Percentiles rank a stretch among this genome's conserved stretches.
Conservation (phyloP, 1,140 invertebrate genomes). For the Pseudomyrmex concolor region DNA sequence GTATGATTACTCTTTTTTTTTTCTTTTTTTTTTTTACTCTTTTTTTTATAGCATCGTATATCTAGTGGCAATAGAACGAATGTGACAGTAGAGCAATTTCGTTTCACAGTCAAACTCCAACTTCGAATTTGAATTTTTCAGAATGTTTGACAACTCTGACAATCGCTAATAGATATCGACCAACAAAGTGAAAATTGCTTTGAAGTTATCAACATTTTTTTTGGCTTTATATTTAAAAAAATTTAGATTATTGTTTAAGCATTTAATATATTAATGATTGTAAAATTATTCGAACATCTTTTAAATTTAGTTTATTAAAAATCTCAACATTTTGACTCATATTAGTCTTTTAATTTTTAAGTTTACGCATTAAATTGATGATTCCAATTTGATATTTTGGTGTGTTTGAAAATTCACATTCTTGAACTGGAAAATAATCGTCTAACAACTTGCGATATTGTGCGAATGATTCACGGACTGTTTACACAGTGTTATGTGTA, state of each 20-base stretch:
- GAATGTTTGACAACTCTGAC: slow-evolving; percentile 51
- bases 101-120: slow-evolving; percentile 21
- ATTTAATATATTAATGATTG: too few species aligned
- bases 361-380: too few species aligned
- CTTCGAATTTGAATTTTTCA: slow-evolving; percentile 54
- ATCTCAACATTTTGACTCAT: too few species aligned
- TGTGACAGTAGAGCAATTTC: slow-evolving; percentile 12
- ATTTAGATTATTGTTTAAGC: too few species aligned
- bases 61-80: slow-evolving; percentile 18
- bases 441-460: slow-evolving; percentile 3
- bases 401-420: too few species aligned
- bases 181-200: neutral
- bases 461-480: slow-evolving; percentile 24
- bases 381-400: too few species aligned
- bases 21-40: slow-evolving; percentile 18
- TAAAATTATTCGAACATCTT: too few species aligned
- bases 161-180: slow-evolving; percentile 49
- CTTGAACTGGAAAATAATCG: neutral
- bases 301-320: too few species aligned
- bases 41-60: slow-evolving; percentile 52
- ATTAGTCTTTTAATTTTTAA: too few species aligned
- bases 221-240: too few species aligned
- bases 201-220: neutral
- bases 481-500: slow-evolving; percentile 67
- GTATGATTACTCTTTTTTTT: slow-evolving; percentile 62